These are phyloP conservation scores for Lysiphlebus fabarum DNA, from an alignment of 1,140 invertebrate genomes.

Conservation along the genomic window DNA sequence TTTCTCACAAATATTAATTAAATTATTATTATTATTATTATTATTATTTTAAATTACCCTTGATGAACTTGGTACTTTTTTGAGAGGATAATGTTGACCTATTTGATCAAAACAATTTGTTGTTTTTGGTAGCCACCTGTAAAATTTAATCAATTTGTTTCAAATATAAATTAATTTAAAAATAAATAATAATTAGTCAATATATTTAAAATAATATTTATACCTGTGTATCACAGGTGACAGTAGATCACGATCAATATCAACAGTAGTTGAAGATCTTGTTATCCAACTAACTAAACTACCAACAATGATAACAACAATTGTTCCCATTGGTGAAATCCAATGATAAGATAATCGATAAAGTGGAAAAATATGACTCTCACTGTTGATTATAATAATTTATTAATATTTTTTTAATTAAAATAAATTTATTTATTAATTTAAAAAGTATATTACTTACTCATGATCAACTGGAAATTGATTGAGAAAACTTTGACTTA, in stretches of 20 bases:
- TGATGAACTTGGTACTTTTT: too few relatives aligned
- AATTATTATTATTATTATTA: too few relatives aligned
- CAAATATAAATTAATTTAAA: not conserved
- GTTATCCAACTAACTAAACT: conserved; percentile 66
- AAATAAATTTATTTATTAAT: conserved; percentile 13
- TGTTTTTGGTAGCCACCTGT: too few relatives aligned
- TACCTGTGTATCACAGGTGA: conserved; percentile 61
- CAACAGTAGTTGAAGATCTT: conserved; percentile 58
- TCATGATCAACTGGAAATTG: conserved; percentile 36
- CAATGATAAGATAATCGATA: conserved; percentile 74
- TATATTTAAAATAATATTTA: not conserved
- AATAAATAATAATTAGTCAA: too few relatives aligned
- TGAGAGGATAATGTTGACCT: too few relatives aligned
- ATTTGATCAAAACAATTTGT: too few relatives aligned
- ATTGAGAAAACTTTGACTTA: conserved; percentile 39
- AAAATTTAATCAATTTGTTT: too few relatives aligned
- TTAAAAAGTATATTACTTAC: conserved; percentile 34
- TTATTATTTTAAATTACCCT: too few relatives aligned
- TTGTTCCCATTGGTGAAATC: conserved; percentile 68
- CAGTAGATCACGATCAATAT: conserved; percentile 61
- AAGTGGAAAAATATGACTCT: conserved; percentile 62
- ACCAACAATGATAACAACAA: conserved; percentile 65
- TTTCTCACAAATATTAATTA: too few relatives aligned
- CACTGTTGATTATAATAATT: conserved; percentile 29
- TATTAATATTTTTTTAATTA: not conserved